Evolutionary conservation across 2,113 vertebrate species (phyloP), one percentile per base, ranked within the genome.

Genomic region (Eubucco bourcierii): DNA sequence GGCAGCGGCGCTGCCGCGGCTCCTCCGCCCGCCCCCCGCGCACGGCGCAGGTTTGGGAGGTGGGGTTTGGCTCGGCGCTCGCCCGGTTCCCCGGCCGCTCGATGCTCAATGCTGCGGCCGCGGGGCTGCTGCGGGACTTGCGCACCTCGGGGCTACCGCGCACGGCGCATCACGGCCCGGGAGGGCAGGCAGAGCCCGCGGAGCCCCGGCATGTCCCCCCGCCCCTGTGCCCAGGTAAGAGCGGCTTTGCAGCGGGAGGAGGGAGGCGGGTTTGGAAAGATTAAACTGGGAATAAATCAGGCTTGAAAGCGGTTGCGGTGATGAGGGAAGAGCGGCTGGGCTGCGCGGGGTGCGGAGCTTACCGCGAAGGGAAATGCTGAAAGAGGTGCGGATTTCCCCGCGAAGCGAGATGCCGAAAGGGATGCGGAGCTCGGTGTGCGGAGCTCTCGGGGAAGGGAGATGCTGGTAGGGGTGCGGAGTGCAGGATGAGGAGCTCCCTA

Each of bases 11-110:
- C 44, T 44, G 12, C 64, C 67, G 71, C 88, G 79, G 92, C 85
- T 78, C 66, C 67, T 66, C 86, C 60, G 82, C 90, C 82, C 67
- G 75, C 70, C 87, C 83, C 80, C 91, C 77, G 81, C 93, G 56
- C 65, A 75, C 79, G 75, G 74, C 90, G 80, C 71, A 77, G 89
- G 80, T 74, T 75, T 56, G 71, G 90, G 90, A 78, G 95, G 96
- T 76, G 94, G 95, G 95, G 95, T 90, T 94, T 74, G 90, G 83
- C 90, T 83, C 78, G 24, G 92, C 59, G 56, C 70, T 56, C 84
- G 56, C 84, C 80, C 66, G 71, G 64, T 53, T 67, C 68, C 88
- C 88, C 88, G 67, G 89, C 31, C 77, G 89, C 75, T 92, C 74
- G 70, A 87, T 87, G 81, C 89, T 90, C 55, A 29, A 29, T 17